Base-by-base conservation (phyloP, 2,888 invertebrate genomes). In the Helleia helle region DNA sequence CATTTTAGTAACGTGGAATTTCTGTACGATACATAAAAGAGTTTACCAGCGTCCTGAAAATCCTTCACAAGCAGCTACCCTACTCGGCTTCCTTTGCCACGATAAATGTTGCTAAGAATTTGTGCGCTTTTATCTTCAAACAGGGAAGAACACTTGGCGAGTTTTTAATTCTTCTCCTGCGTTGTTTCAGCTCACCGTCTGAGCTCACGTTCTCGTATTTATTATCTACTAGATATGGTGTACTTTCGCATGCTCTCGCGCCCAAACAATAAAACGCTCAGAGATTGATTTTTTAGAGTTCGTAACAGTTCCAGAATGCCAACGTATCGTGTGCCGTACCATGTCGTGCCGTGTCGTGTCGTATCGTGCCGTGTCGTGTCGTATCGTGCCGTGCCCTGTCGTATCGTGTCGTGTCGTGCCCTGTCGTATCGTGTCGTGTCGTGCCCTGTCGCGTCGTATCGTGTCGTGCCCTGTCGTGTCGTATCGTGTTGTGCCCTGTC, bases 101-200 rank as follows among this genome's bases (percentile, higher is more conserved):
- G 58, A 55, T 56, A 56, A 57, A 54, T 56, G 58, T 51, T 46
- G 47, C 47, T 42, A 52, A 54, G 58, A 62, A 60, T 58, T 47
- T 50, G 48, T 45, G 39, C 34, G 51, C 56, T 62, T 60, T 64
- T 66, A 65, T 68, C 61, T 65, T 52, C 43, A 54, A 59, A 53
- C 59, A 55, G 58, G 54, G 53, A 55, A 41, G 48, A 50, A 50
- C 50, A 49, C 48, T 50, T 50, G 44, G 43, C 36, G 47, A 48
- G 49, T 54, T 52, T 50, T 51, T 51, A 52, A 52, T 54, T 55
- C 54, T 44, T 44, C 43, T 41, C 44, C 36, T 38, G 44, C 38
- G 38, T 47, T 43, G 36, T 42, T 26, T 12, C 4, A 31, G 22
- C 43, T 37, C 25, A 29, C 31, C 25, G 40, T 38, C 11, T 37